Evolutionary conservation across 2,888 invertebrate genomes (phyloP), one percentile per base, ranked within the genome.

Genomic region (Ormyrus pomaceus): DNA sequence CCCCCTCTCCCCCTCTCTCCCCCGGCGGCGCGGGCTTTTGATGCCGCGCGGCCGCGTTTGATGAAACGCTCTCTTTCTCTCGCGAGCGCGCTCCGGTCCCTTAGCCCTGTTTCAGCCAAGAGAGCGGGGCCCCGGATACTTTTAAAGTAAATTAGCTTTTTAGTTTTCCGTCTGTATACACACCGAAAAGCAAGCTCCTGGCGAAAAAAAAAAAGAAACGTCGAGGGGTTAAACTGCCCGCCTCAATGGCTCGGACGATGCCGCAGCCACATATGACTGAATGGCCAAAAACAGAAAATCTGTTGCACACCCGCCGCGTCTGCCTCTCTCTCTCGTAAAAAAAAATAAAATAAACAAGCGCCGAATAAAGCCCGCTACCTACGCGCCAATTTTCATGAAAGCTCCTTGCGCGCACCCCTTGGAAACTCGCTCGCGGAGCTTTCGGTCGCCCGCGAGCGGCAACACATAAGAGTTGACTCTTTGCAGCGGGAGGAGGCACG

Each of bases 81-180:
- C 82, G 11, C 65, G n/a, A 1, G 46, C 4, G n/a, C 80, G 82
- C 70, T 72, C 76, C 64, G 69, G 69, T 64, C 73, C 66, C 68
- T 55, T 71, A 76, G 64, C 79, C 74, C 82, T 76, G 80, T 81
- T 80, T 72, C 77, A 34, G 58, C 77, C 58, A 34, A 46, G n/a
- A 69, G 61, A 78, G 69, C 77, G 69, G 13, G 50, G 70, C 75
- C 82, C 77, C 81, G 73, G 86, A 89, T 89, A 90, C 90, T 90
- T 90, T 90, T 89, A 89, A 90, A 90, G 89, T 90, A 90, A 90
- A 90, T 90, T 90, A 90, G 89, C 90, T 90, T 90, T 90, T 90
- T 89, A 90, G 90, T 90, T 90, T 89, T 87, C 87, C 86, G 87
- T 19, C 6, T 34, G 6, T 55, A n/a, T 61, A 58, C 6, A 59